These are phyloP conservation scores for Aelia acuminata DNA, from an alignment of 2,888 invertebrate species.

Conservation along the genomic window DNA sequence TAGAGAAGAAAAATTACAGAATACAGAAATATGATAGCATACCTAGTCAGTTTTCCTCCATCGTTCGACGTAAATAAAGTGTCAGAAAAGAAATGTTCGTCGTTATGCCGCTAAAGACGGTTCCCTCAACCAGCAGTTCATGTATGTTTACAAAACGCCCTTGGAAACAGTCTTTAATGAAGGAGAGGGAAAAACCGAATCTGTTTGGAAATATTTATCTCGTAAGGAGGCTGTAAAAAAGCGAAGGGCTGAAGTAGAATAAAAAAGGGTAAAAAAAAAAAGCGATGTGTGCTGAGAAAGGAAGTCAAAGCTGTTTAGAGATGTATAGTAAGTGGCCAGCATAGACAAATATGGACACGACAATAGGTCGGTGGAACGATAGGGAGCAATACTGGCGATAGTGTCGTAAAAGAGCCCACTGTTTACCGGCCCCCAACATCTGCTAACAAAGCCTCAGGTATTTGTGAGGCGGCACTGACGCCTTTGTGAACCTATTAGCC, in stretches of 20 bases:
- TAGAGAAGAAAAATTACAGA: no score
- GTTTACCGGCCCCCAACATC: neutral
- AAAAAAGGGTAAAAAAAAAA: neutral
- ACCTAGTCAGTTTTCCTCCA: no score
- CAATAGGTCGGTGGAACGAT: neutral
- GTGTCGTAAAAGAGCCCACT: neutral
- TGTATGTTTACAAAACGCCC: neutral
- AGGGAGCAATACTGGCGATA: slow-evolving; percentile 2
- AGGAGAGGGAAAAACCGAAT: neutral
- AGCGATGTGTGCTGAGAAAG: neutral
- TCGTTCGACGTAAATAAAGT: no score
- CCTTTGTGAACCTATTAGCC: neutral
- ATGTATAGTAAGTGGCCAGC: slow-evolving; percentile 10
- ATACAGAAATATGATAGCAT: no score
- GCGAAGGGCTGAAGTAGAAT: neutral
- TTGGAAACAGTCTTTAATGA: neutral
- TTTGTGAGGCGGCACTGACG: neutral
- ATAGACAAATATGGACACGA: neutral
- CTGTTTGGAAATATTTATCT: slow-evolving; percentile 36
- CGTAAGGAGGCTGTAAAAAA: neutral
- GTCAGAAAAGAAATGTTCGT: no score
- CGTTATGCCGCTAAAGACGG: neutral
- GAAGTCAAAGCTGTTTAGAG: slow-evolving; percentile 24
- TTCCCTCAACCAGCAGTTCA: neutral
- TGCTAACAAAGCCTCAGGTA: slow-evolving; percentile 29